phyloP scores from a whole-genome alignment of 2,797 vertebrate genomes.

The Mus caroli region DNA sequence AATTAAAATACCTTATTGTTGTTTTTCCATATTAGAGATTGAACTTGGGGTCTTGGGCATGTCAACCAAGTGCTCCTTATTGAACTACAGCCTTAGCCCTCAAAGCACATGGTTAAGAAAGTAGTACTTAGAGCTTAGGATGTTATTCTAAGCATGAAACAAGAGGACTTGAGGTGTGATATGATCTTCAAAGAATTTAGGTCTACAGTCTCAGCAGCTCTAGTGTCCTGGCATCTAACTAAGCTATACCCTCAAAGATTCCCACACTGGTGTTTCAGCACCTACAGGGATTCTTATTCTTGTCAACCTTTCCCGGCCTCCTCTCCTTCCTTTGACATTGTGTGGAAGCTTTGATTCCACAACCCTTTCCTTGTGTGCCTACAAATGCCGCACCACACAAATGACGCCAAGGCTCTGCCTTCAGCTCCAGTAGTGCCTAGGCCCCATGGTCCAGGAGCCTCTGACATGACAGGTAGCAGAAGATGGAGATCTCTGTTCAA shows the following conservation, averaged over 20 bases:
- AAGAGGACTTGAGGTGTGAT: neutral
- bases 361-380: neutral
- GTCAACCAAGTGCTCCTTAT: neutral
- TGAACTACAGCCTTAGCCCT: neutral
- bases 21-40: neutral
- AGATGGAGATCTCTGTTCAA: neutral
- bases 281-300: neutral
- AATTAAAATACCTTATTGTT: neutral
- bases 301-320: neutral
- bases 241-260: neutral
- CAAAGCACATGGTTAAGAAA: conserved; percentile 30
- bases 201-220: neutral
- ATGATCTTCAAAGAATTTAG: neutral
- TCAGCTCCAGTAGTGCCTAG: neutral
- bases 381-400: neutral
- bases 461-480: neutral
- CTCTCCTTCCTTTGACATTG: neutral
- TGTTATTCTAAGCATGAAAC: neutral
- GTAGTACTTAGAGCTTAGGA: neutral
- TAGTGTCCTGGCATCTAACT: neutral
- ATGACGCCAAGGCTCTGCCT: neutral
- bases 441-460: too few relatives aligned
- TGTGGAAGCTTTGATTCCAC: neutral
- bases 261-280: neutral
- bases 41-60: neutral